Evolutionary conservation across 2,113 vertebrate genomes (phyloP).

Genomic region (Corythaeola cristata): DNA sequence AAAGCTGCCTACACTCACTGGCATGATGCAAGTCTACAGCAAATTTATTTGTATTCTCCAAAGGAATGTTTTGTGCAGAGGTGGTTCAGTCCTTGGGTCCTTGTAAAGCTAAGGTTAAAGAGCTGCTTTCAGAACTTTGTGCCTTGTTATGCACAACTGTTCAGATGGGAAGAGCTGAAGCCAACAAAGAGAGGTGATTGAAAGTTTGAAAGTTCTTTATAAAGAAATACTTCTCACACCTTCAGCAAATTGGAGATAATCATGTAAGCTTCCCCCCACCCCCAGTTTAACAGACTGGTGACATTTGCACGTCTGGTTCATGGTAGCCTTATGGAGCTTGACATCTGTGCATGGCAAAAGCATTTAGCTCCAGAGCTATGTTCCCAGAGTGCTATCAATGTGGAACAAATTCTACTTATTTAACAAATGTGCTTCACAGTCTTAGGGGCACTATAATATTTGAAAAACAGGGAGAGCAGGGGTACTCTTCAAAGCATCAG

Average conservation of each 20-base stretch:
- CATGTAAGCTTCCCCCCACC: neutral
- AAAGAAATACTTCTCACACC: neutral
- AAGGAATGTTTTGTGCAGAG: neutral
- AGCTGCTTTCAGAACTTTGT: neutral
- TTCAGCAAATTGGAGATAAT: neutral
- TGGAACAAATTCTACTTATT: neutral
- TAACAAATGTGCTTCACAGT: neutral
- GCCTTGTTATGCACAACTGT: accelerated
- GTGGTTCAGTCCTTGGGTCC: neutral
- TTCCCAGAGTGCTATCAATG: neutral
- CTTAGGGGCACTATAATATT: neutral
- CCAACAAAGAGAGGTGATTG: neutral
- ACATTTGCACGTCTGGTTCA: neutral
- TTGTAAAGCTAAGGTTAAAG: neutral
- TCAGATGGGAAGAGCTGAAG: neutral
- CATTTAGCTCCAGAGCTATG: neutral
- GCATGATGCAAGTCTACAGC: accelerated
- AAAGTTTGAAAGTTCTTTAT: neutral
- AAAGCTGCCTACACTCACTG: neutral
- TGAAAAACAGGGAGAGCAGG: neutral
- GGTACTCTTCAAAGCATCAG: neutral
- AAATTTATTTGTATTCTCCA: neutral
- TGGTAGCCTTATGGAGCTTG: neutral
- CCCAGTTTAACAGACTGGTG: neutral
- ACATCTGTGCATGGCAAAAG: conserved; percentile 1